These are phyloP conservation scores for Cartodere bifasciata DNA, from an alignment of 2,888 invertebrate genomes.

Conservation along the genomic window DNA sequence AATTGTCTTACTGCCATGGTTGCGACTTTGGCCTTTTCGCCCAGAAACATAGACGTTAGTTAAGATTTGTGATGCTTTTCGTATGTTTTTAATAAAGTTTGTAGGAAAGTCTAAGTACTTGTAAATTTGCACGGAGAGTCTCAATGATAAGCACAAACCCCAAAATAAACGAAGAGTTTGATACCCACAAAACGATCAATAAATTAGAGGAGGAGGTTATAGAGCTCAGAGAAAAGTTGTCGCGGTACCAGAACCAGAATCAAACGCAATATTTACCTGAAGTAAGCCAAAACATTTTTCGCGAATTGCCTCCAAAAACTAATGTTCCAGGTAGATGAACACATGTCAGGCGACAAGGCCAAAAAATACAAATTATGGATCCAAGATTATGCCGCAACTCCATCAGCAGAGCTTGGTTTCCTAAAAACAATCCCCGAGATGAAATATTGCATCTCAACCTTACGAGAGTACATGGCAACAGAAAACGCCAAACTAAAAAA, in stretches of 20 bases:
- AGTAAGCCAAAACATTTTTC: too few species aligned
- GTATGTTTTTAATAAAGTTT: not conserved
- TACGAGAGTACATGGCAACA: too few species aligned
- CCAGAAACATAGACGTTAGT: conserved; percentile 20
- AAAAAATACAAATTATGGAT: too few species aligned
- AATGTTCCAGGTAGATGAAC: too few species aligned
- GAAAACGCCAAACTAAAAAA: too few species aligned
- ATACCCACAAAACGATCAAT: conserved; percentile 35
- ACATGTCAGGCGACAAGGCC: too few species aligned
- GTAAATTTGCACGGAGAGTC: conserved; percentile 42
- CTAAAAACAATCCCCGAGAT: too few species aligned
- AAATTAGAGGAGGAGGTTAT: conserved; percentile 33
- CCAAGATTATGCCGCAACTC: too few species aligned
- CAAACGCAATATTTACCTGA: too few species aligned
- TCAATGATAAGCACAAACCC: conserved; percentile 37
- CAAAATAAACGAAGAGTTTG: conserved; percentile 30
- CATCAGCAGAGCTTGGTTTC: too few species aligned
- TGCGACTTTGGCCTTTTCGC: conserved; percentile 16
- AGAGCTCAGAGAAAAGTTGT: conserved; percentile 25
- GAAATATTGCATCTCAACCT: too few species aligned
- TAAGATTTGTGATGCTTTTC: conserved; percentile 6
- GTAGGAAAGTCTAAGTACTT: conserved; percentile 42
- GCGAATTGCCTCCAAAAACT: too few species aligned
- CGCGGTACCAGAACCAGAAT: conserved; percentile 5
- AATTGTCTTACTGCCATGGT: conserved; percentile 41